A percentile compares a stretch with the other conserved stretches of the same genome.
Conservation (phyloP, 2,113 vertebrate genomes). For the Burhinus oedicnemus region DNA sequence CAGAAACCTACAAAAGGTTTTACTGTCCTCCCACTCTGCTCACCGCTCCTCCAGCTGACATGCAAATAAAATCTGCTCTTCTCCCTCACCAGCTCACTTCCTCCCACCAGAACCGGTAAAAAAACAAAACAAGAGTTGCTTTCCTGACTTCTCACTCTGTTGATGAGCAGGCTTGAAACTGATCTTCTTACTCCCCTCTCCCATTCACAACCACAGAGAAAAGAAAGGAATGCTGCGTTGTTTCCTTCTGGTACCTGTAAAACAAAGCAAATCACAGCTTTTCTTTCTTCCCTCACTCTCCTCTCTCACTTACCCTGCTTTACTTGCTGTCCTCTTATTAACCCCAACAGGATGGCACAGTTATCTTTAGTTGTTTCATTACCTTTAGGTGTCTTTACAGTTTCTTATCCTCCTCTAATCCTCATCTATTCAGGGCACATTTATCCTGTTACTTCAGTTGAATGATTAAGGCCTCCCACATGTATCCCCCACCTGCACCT, state of each 20-base stretch:
- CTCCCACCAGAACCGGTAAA: background rate
- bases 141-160: background rate
- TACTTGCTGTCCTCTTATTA: background rate
- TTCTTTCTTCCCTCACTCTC: background rate
- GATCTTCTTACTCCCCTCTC: background rate
- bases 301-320: background rate
- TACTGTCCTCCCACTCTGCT: background rate
- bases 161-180: background rate
- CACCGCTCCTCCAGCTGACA: background rate
- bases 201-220: background rate
- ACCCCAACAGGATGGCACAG: background rate
- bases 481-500: background rate
- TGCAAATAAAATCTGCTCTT: background rate
- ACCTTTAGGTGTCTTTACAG: background rate
- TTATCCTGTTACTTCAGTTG: background rate
- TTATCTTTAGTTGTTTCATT: background rate
- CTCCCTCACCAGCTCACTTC: background rate
- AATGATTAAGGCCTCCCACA: background rate
- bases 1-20: background rate
- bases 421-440: background rate
- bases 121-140: background rate
- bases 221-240: background rate
- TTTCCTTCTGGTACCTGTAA: background rate
- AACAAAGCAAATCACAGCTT: background rate
- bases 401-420: background rate